Evolutionary conservation across 2,113 vertebrate genomes (phyloP).

Genomic region (Podarcis cretensis): DNA sequence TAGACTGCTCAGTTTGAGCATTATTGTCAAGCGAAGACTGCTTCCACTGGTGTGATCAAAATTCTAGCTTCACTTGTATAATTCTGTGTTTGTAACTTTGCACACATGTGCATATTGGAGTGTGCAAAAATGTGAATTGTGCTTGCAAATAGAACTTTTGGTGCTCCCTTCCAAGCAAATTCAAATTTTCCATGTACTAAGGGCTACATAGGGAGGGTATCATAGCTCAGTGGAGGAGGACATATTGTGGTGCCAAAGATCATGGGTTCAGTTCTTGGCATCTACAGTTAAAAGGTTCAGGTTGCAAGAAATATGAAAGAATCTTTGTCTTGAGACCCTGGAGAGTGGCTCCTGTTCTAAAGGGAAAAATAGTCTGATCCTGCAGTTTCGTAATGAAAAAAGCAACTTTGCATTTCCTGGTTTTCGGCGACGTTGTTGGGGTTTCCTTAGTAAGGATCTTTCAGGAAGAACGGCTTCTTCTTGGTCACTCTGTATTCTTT

Average conservation of each 20-base stretch:
- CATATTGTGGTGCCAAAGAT: not conserved
- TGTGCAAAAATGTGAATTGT: not conserved
- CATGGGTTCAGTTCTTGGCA: not conserved
- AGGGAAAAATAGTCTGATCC: not conserved
- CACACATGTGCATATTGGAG: not conserved
- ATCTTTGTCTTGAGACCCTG: not conserved
- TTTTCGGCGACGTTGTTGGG: rapidly evolving
- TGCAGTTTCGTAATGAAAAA: constrained; percentile 11
- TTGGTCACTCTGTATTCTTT: constrained; percentile 50
- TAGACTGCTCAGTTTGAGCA: not conserved
- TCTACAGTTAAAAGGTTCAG: not conserved
- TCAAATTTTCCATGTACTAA: not conserved
- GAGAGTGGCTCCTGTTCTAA: not conserved
- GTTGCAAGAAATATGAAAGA: not conserved
- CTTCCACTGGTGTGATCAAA: too few species aligned
- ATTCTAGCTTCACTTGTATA: not conserved
- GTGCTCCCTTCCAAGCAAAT: not conserved
- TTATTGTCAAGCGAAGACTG: not conserved
- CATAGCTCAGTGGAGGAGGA: not conserved
- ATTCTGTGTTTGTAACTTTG: not conserved
- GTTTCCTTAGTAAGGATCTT: constrained; percentile 1
- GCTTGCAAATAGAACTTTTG: not conserved
- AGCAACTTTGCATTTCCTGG: not conserved
- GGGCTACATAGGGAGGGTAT: not conserved
- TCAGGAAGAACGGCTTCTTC: not conserved